Evolutionary conservation across 2,797 vertebrate genomes (phyloP), one percentile per base, ranked within the genome.

Genomic region (Platalea minor): DNA sequence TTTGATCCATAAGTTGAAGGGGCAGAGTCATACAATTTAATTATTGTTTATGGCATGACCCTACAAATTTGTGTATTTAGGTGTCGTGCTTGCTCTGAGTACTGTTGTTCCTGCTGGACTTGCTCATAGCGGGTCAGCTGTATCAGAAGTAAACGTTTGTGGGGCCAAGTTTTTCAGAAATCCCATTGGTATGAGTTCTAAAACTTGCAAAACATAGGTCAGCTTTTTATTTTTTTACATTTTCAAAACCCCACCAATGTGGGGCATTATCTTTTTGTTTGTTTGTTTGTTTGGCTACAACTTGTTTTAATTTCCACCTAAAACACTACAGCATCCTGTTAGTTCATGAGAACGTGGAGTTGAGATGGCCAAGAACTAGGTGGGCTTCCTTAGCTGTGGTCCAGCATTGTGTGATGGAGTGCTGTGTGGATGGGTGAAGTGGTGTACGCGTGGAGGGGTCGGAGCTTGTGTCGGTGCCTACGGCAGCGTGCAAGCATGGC

Each of bases 121-220:
- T 61, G 45, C 53, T 85, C 21, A 8, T 26, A 63, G 80, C 81
- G 78, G 17, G 65, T 79, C 41, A 64, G 51, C 74, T 72, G 10
- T 69, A 37, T 37, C 67, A n/a, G 45, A 46, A 89, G 59, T 73
- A 41, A 57, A 29, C 29, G 67, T 83, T 63, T 70, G 54, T 74
- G 83, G 85, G 91, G 82, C 83, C 91, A 91, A 89, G 60, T 84
- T 68, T 92, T 89, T 15, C 54, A 84, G 43, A 90, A 85, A 74
- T 94, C 45, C 41, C 70, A 37, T 21, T 56, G 43, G 25, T 88
- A 31, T 23, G 68, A 78, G 17, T 80, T 89, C 60, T 85, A 63
- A 89, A 91, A 45, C 29, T 70, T 60, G 26, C 64, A 85, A 74
- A 92, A 54, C 54, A 33, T 15, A 77, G 75, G 56, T 91, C 78